These are phyloP conservation scores for Paratrypauchen microcephalus DNA, from an alignment of 2,797 vertebrate species.

Conservation along the genomic window DNA sequence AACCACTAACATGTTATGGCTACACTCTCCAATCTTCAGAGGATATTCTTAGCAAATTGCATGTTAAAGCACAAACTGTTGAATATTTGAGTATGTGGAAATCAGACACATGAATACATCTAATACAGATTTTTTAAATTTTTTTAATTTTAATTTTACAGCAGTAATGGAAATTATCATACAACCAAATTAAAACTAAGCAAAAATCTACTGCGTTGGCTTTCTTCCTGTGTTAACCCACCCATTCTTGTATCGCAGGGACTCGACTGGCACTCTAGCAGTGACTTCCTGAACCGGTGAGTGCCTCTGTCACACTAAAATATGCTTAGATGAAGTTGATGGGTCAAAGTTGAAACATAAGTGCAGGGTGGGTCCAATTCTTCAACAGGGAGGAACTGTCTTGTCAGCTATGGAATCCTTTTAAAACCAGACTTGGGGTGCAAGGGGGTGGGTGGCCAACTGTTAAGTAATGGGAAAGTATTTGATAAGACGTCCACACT, in stretches of 20 bases:
- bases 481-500: constrained; percentile 2
- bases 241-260: constrained; percentile 76
- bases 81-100: background rate
- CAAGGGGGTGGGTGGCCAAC: constrained; percentile 38
- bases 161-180: background rate
- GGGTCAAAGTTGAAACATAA: constrained; percentile 29
- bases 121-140: background rate
- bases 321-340: constrained; percentile 4
- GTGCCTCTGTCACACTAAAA: constrained; percentile 41
- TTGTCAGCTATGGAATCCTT: constrained; percentile 40
- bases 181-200: background rate
- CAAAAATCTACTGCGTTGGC: background rate
- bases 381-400: constrained; percentile 35
- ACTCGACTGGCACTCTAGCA: constrained; percentile 76
- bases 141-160: background rate
- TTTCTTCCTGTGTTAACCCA: constrained; percentile 56
- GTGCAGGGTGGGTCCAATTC: constrained; percentile 40
- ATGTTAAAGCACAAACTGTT: constrained; percentile 21
- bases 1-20: constrained; percentile 57
- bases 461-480: constrained; percentile 44
- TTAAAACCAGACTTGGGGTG: constrained; percentile 24
- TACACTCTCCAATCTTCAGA: constrained; percentile 45
- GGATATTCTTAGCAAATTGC: constrained; percentile 34
- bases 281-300: constrained; percentile 80
- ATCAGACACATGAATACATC: background rate